These are phyloP conservation scores for Heliconius hewitsoni DNA, from an alignment of 1,140 invertebrate genomes.

Conservation along the genomic window DNA sequence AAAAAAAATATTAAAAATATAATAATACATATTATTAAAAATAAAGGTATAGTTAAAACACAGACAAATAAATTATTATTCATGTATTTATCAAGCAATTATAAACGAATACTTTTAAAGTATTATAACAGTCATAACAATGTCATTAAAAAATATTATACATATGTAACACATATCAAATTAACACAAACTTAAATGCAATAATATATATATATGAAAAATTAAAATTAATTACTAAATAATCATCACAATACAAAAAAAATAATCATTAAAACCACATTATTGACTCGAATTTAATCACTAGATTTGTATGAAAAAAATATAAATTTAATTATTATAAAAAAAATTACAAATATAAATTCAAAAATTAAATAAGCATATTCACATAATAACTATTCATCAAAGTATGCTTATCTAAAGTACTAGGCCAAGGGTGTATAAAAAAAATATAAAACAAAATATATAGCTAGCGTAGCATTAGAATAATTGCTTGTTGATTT, in stretches of 20 bases:
- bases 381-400: neutral
- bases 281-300: neutral
- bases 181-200: neutral
- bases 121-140: neutral
- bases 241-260: neutral
- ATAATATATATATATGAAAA: neutral
- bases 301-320: no score
- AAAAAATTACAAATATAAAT: no score
- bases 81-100: neutral
- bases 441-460: neutral
- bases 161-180: slow-evolving; percentile 2
- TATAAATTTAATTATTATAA: no score
- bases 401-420: neutral
- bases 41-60: neutral
- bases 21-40: no score
- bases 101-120: neutral
- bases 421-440: neutral
- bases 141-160: neutral
- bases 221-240: neutral
- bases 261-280: neutral
- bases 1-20: no score
- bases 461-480: neutral
- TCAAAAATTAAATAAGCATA: no score
- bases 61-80: neutral
- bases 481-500: neutral